Percentiles rank a stretch among this genome's conserved stretches.
Conservation (phyloP, 2,113 vertebrate genomes). For the Chinchilla lanigera region DNA sequence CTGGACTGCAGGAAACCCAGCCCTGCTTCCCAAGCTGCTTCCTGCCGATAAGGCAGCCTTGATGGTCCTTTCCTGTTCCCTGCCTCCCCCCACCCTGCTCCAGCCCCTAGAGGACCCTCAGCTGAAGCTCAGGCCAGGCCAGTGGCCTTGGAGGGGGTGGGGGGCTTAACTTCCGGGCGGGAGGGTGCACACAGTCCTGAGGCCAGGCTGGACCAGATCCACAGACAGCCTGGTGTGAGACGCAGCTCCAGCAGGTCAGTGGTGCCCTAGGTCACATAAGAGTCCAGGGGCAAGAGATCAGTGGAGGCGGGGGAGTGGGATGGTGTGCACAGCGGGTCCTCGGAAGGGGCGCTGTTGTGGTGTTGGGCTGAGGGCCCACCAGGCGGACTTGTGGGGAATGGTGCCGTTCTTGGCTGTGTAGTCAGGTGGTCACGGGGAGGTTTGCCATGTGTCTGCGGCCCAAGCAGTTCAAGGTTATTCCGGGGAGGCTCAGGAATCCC, state of each 20-base stretch:
- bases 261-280: neutral
- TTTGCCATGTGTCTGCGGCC: neutral
- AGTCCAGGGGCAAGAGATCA: neutral
- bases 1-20: conserved; percentile 69
- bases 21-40: conserved; percentile 78
- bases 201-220: neutral
- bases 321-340: neutral
- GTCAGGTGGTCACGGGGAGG: neutral
- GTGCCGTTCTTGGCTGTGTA: neutral
- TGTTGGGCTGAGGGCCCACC: neutral
- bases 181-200: neutral
- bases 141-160: conserved; percentile 66
- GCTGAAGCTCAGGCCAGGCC: neutral
- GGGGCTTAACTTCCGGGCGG: conserved; percentile 30
- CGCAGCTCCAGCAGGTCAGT: conserved; percentile 43
- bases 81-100: conserved; percentile 69
- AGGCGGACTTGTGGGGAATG: neutral
- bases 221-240: neutral
- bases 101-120: conserved; percentile 41
- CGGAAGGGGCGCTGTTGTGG: neutral
- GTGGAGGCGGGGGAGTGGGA: neutral
- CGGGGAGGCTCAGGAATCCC: neutral
- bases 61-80: conserved; percentile 63
- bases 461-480: conserved; percentile 49
- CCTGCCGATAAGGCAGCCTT: conserved; percentile 77